Evolutionary conservation across 1,140 invertebrate species (phyloP).

Genomic region (Polyergus mexicanus): DNA sequence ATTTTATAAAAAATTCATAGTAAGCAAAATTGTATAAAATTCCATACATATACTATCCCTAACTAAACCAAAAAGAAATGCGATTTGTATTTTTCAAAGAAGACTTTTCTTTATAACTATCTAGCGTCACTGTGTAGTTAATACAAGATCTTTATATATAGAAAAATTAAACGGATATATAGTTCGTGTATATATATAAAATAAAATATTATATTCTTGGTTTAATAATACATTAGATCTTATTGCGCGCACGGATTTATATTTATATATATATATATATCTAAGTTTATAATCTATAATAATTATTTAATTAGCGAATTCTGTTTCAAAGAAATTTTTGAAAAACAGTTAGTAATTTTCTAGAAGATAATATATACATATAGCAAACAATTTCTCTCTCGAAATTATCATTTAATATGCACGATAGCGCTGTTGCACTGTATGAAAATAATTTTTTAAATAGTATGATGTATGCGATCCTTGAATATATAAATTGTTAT

Average conservation of each 20-base stretch:
- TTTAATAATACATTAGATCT: background rate
- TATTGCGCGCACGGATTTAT: background rate
- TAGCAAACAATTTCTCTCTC: background rate
- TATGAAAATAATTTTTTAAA: slow-evolving; percentile 4
- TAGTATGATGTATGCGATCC: background rate
- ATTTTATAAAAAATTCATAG: too few relatives aligned
- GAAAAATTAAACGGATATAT: background rate
- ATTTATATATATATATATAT: background rate
- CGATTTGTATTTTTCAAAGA: too few relatives aligned
- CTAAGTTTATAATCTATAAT: background rate
- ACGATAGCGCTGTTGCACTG: background rate
- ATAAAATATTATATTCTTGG: background rate
- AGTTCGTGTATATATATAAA: background rate
- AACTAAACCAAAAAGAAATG: too few relatives aligned
- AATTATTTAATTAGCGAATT: background rate
- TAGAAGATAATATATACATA: background rate
- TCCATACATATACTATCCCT: too few relatives aligned
- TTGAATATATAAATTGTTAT: background rate
- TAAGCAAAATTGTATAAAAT: too few relatives aligned
- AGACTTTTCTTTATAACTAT: background rate
- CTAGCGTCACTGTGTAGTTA: slow-evolving; percentile 3
- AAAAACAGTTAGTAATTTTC: background rate
- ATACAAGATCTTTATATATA: background rate
- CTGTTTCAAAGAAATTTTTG: background rate
- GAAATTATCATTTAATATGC: slow-evolving; percentile 1